These are phyloP conservation scores for Leptestheria dahalacensis DNA, from an alignment of 1,140 invertebrate species.

Conservation along the genomic window DNA sequence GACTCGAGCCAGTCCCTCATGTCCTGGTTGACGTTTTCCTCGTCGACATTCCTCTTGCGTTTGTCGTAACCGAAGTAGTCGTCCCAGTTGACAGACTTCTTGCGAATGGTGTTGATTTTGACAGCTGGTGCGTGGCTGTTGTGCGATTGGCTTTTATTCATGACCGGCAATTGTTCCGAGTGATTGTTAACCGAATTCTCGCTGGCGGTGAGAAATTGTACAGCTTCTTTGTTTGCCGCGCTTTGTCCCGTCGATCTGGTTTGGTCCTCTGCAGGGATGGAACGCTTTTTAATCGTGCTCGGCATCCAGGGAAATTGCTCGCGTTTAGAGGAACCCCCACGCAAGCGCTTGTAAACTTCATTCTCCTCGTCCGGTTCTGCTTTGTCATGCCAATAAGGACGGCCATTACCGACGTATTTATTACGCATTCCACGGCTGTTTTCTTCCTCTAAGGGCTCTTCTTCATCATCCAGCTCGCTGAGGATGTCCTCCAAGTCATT, in stretches of 20 bases:
- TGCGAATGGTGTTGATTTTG: conserved; percentile 5
- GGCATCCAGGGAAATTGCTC: neutral
- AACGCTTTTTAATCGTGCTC: neutral
- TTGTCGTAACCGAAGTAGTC: conserved; percentile 16
- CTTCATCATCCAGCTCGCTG: neutral
- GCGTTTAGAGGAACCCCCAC: neutral
- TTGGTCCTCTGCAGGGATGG: too few relatives aligned
- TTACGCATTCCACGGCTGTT: neutral
- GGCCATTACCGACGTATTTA: neutral
- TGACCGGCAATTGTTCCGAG: too few relatives aligned
- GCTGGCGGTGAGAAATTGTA: too few relatives aligned
- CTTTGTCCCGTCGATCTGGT: too few relatives aligned
- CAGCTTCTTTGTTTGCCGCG: too few relatives aligned
- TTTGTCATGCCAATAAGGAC: neutral
- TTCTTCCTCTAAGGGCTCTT: conserved; percentile 1
- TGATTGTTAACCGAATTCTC: neutral
- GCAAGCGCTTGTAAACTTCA: neutral
- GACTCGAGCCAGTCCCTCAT: conserved; percentile 10
- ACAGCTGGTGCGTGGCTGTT: neutral
- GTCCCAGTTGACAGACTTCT: conserved; percentile 15
- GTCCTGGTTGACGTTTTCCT: neutral
- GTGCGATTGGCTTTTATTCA: neutral
- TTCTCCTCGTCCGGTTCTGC: neutral
- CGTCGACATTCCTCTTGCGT: neutral
- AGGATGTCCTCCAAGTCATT: neutral